A percentile compares a stretch with the other conserved stretches of the same genome.
phyloP scores from a whole-genome alignment of 2,888 invertebrate genomes.

The Melanchra persicariae region DNA sequence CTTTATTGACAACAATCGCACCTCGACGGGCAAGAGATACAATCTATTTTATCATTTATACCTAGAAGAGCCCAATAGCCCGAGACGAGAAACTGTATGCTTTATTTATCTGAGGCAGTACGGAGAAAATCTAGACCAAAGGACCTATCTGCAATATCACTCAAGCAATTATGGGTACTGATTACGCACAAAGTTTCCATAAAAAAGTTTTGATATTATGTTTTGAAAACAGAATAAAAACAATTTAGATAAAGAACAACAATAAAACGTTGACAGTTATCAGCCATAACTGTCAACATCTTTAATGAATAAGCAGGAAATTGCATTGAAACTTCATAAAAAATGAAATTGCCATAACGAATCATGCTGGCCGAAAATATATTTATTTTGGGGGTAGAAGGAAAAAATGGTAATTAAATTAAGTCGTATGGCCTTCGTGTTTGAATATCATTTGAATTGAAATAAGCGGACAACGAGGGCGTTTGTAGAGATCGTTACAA shows the following conservation, averaged over 20 bases:
- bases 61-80: constrained; percentile 9
- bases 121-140: neutral
- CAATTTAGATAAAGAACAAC: neutral
- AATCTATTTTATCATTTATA: constrained; percentile 49
- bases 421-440: constrained; percentile 51
- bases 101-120: neutral
- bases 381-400: constrained; percentile 39
- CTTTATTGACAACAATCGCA: constrained; percentile 42
- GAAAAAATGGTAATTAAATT: constrained; percentile 60
- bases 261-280: constrained; percentile 12
- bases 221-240: neutral
- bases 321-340: constrained; percentile 29
- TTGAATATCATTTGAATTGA: constrained; percentile 59
- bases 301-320: constrained; percentile 41
- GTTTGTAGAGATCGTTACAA: constrained; percentile 21
- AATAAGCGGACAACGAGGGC: constrained; percentile 31
- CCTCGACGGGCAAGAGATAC: constrained; percentile 19
- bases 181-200: neutral
- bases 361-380: constrained; percentile 33
- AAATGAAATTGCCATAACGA: constrained; percentile 9
- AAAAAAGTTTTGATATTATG: neutral
- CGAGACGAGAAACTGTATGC: neutral
- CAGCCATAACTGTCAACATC: no score
- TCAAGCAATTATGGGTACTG: neutral
- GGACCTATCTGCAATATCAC: neutral